Percentiles rank a stretch among this genome's conserved stretches.
Evolutionary conservation across 2,888 invertebrate species (phyloP).

Genomic region (Pseudococcus viburni): DNA sequence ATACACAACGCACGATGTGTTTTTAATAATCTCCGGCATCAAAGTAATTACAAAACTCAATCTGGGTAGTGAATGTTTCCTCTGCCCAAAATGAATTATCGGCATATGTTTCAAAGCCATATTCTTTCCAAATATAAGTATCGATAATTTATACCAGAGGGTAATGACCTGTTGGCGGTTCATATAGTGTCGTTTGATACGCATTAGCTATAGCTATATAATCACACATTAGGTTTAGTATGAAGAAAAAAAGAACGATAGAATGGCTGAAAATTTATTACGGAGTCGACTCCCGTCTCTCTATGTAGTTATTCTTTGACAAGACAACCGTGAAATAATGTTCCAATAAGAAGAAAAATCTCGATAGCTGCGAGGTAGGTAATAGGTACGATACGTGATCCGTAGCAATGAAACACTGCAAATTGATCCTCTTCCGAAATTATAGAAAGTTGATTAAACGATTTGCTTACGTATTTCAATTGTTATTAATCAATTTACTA

Average conservation of each 20-base stretch:
- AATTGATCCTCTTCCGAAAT: background rate
- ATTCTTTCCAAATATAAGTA: constrained; percentile 11
- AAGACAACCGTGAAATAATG: constrained; percentile 39
- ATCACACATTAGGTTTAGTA: background rate
- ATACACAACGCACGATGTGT: background rate
- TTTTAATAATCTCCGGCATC: background rate
- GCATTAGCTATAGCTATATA: constrained; percentile 20
- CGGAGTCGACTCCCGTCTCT: background rate
- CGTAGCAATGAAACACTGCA: background rate
- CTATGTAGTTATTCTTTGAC: background rate
- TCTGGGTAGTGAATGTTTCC: background rate
- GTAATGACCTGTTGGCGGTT: constrained; percentile 47
- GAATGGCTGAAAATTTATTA: constrained; percentile 2
- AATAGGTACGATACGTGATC: background rate
- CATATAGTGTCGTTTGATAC: constrained; percentile 34
- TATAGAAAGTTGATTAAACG: constrained; percentile 11
- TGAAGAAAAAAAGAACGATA: background rate
- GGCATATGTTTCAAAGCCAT: background rate
- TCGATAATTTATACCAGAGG: constrained; percentile 33
- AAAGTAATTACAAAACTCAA: background rate
- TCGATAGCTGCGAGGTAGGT: background rate
- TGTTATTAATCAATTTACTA: background rate
- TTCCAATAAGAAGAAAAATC: background rate
- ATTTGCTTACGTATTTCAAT: background rate
- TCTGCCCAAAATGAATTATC: background rate